Evolutionary conservation across 2,797 vertebrate genomes (phyloP).

Genomic region (Australoheros facetus): DNA sequence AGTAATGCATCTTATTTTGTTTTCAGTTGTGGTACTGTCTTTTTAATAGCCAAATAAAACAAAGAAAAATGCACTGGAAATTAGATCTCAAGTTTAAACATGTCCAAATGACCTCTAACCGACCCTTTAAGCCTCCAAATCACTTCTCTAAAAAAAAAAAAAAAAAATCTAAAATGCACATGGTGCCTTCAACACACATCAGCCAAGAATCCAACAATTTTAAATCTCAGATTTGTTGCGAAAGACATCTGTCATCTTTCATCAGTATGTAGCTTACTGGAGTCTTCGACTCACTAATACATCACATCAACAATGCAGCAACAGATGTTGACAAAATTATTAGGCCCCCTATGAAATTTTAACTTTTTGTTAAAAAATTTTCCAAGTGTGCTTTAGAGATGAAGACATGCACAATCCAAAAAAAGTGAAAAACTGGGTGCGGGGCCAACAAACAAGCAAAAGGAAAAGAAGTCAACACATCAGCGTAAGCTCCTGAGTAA

Average conservation of each 20-base stretch:
- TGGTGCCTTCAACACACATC: neutral
- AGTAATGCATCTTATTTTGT: neutral
- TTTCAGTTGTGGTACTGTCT: neutral
- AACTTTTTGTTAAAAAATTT: no score
- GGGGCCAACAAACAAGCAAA: no score
- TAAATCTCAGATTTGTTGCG: constrained; percentile 29
- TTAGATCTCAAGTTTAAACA: neutral
- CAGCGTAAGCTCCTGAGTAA: no score
- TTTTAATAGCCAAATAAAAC: constrained; percentile 23
- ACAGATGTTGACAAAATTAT: no score
- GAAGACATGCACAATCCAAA: no score
- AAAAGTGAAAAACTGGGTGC: no score
- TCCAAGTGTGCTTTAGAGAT: no score
- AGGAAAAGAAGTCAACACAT: no score
- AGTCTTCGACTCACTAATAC: constrained; percentile 29
- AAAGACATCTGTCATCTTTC: constrained; percentile 27
- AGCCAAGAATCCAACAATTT: constrained; percentile 18
- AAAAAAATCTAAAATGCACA: constrained; percentile 1
- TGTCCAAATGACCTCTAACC: neutral
- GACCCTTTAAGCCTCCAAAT: neutral
- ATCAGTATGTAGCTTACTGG: constrained; percentile 19
- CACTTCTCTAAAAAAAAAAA: neutral
- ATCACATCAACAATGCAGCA: neutral
- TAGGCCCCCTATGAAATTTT: no score
- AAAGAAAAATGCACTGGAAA: constrained; percentile 13